phyloP scores from a whole-genome alignment of 2,888 invertebrate genomes.

The Lasioglossum pauxillum region DNA sequence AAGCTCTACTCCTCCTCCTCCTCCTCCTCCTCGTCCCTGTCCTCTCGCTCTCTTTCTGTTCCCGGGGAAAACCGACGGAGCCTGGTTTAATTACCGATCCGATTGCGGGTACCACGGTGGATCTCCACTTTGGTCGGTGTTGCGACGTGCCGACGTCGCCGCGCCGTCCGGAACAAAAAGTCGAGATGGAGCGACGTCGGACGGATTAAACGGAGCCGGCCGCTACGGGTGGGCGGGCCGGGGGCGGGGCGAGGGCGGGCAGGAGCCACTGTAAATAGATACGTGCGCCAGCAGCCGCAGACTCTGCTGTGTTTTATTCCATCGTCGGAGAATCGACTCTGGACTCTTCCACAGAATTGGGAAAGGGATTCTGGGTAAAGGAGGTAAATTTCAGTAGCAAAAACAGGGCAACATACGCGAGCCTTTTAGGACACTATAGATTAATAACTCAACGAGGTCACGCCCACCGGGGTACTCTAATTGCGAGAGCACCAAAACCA shows the following conservation, averaged over 20 bases:
- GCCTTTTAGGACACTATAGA: too few species aligned
- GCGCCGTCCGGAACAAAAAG: constrained; percentile 39
- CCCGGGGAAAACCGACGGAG: constrained; percentile 33
- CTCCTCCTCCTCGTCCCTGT: neutral
- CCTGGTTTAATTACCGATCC: constrained; percentile 62
- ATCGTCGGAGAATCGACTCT: constrained; percentile 37
- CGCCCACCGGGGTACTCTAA: neutral
- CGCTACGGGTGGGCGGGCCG: neutral
- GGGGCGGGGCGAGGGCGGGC: neutral
- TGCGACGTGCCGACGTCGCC: constrained; percentile 52
- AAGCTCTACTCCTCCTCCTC: constrained; percentile 28
- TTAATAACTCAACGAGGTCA: neutral
- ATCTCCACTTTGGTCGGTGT: constrained; percentile 30
- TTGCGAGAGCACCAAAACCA: neutral
- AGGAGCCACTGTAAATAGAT: constrained; percentile 50
- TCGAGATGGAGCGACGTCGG: constrained; percentile 45
- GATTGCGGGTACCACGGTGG: constrained; percentile 48
- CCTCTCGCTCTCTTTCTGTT: constrained; percentile 17
- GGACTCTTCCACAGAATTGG: neutral
- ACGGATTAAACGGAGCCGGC: constrained; percentile 42
- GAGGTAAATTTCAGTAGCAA: neutral
- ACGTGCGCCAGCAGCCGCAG: constrained; percentile 25
- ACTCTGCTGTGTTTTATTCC: constrained; percentile 11
- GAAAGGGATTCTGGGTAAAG: neutral
- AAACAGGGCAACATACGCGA: neutral